Conservation (phyloP, 2,797 vertebrate species). For the Karalla daura region DNA sequence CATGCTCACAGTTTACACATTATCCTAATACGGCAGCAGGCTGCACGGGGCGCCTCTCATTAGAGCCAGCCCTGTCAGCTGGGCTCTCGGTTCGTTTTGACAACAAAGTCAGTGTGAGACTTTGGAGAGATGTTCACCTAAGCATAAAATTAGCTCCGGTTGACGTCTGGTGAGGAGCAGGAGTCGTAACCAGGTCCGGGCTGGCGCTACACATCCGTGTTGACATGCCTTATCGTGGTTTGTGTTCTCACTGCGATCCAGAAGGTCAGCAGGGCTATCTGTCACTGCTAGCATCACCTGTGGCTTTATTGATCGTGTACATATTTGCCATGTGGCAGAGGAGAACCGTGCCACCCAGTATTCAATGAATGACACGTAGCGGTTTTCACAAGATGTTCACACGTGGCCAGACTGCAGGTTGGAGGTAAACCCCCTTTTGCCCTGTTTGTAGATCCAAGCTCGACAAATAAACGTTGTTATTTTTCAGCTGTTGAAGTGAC, state of each 20-base stretch:
- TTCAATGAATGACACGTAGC: neutral
- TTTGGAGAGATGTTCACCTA: constrained; percentile 24
- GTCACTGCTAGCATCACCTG: neutral
- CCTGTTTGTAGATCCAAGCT: too few relatives aligned
- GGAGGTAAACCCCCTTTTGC: too few relatives aligned
- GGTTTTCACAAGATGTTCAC: neutral
- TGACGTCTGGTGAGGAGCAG: neutral
- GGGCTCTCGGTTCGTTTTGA: constrained; percentile 36
- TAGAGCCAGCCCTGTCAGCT: constrained; percentile 20
- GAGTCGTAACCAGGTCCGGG: too few relatives aligned
- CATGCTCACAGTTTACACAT: neutral
- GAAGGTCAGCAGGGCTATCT: neutral
- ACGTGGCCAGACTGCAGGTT: neutral
- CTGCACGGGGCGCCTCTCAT: constrained; percentile 30
- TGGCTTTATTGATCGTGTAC: neutral
- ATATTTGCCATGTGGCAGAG: neutral
- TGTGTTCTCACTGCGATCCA: constrained; percentile 3
- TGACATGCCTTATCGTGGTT: constrained; percentile 33
- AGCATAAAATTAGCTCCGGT: constrained; percentile 13
- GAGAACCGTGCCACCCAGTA: neutral
- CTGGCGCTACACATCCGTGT: constrained; percentile 40
- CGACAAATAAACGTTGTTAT: too few relatives aligned
- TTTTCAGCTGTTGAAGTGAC: too few relatives aligned
- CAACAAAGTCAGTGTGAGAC: constrained; percentile 22
- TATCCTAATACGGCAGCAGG: constrained; percentile 26